Evolutionary conservation across 2,797 vertebrate species (phyloP).

Genomic region (Craterocephalus amniculus): DNA sequence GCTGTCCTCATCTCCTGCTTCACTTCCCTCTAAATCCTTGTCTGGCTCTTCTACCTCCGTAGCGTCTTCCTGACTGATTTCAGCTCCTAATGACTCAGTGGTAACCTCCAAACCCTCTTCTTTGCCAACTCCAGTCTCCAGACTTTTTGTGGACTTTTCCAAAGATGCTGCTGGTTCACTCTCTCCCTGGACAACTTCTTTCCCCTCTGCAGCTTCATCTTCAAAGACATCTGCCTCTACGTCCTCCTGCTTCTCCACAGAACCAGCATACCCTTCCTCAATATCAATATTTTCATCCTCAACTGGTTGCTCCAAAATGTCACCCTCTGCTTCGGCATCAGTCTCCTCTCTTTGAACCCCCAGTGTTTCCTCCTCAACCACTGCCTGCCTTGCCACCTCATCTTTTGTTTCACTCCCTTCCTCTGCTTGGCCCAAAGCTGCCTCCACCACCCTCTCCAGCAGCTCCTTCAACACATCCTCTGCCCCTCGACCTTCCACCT

Average conservation of each 20-base stretch:
- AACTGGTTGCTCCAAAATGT: constrained; percentile 31
- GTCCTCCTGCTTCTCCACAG: constrained; percentile 32
- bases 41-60: constrained; percentile 39
- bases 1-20: constrained; percentile 10
- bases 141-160: constrained; percentile 25
- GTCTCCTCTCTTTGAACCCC: constrained; percentile 12
- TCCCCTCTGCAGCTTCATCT: constrained; percentile 24
- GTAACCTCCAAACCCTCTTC: constrained; percentile 26
- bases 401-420: constrained; percentile 49
- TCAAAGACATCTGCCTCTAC: constrained; percentile 23
- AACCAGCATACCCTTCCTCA: constrained; percentile 21
- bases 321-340: constrained; percentile 31
- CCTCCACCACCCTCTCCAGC: constrained; percentile 78
- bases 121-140: constrained; percentile 32
- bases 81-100: constrained; percentile 24
- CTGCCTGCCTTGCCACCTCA: constrained; percentile 30
- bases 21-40: constrained; percentile 23
- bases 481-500: constrained; percentile 65
- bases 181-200: constrained; percentile 22
- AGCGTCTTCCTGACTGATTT: constrained; percentile 32
- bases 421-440: constrained; percentile 59
- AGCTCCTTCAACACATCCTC: constrained; percentile 73
- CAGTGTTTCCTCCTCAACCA: constrained; percentile 1
- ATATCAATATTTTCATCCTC: constrained; percentile 23
- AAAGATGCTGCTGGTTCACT: constrained; percentile 26